Percentiles rank a stretch among this genome's conserved stretches.
Evolutionary conservation across 2,113 vertebrate species (phyloP).

Genomic region (Drymodes brunneopygia): DNA sequence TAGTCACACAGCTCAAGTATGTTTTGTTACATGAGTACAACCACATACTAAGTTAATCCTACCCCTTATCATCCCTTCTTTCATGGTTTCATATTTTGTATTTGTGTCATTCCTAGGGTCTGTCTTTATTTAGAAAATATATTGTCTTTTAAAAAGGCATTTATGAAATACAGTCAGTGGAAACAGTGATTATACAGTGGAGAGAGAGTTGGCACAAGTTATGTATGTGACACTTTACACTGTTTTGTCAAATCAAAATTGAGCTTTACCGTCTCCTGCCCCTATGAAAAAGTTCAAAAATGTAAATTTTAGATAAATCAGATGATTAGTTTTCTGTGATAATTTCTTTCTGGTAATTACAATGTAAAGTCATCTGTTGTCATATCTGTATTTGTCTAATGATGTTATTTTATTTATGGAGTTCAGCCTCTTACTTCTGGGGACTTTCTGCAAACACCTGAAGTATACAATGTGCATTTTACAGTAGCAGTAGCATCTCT

Average conservation of each 20-base stretch:
- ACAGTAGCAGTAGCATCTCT: background rate
- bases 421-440: background rate
- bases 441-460: background rate
- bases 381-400: background rate
- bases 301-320: background rate
- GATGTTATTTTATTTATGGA: background rate
- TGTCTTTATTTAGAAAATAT: background rate
- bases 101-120: background rate
- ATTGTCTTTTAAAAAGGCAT: background rate
- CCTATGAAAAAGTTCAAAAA: background rate
- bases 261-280: accelerated
- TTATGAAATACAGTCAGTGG: background rate
- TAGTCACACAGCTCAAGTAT: background rate
- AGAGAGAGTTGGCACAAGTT: background rate
- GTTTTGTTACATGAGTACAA: background rate
- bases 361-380: background rate
- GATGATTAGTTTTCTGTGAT: background rate
- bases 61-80: accelerated
- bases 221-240: background rate
- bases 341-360: background rate
- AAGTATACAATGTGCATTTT: background rate
- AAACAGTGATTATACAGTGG: background rate
- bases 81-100: background rate
- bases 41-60: background rate
- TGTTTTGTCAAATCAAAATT: background rate